A percentile compares a stretch with the other conserved stretches of the same genome.
phyloP scores from a whole-genome alignment of 2,797 vertebrate genomes.

The Enteromius viviparus region DNA sequence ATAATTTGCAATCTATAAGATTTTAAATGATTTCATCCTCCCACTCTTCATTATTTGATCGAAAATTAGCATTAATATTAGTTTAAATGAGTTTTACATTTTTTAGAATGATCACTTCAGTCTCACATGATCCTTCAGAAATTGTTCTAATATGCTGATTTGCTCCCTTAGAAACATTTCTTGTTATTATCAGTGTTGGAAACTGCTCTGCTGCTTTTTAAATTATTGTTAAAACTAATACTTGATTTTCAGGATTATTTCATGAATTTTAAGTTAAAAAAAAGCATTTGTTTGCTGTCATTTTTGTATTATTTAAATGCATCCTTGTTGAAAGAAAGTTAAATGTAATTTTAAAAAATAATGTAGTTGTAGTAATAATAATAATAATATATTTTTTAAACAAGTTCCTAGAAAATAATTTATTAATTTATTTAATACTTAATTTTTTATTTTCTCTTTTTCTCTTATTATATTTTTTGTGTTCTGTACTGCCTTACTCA shows the following conservation, averaged over 20 bases:
- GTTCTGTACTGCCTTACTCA: background rate
- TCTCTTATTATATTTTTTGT: no score
- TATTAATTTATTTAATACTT: background rate
- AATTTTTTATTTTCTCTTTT: rapidly evolving
- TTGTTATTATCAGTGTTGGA: background rate
- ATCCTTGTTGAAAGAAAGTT: background rate
- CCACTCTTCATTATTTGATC: background rate
- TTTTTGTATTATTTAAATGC: background rate
- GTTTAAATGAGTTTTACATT: background rate
- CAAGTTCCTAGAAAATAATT: background rate
- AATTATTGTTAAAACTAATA: background rate
- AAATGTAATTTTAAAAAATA: background rate
- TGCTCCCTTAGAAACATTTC: background rate
- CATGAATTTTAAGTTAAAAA: background rate
- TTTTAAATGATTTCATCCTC: background rate
- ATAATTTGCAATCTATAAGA: background rate
- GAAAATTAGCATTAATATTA: background rate
- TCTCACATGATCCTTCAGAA: background rate
- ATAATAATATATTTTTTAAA: background rate
- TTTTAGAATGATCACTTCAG: background rate
- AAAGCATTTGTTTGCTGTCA: background rate
- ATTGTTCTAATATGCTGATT: background rate
- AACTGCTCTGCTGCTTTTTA: background rate
- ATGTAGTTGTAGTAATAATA: background rate
- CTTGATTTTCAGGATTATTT: background rate